A percentile compares a stretch with the other conserved stretches of the same genome.
phyloP scores from a whole-genome alignment of 2,113 vertebrate species.

The Upupa epops region DNA sequence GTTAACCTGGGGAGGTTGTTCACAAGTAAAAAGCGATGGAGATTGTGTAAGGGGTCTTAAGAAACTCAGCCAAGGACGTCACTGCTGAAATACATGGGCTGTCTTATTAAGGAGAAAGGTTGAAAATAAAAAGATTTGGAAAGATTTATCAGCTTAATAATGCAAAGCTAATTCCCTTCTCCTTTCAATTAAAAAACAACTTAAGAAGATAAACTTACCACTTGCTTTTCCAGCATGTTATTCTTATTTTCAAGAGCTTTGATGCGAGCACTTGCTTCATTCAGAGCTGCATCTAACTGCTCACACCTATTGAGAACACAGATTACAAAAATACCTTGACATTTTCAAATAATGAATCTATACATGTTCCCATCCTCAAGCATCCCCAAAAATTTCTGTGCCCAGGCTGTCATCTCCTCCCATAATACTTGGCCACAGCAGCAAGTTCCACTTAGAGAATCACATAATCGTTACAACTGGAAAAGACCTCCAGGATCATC shows the following conservation, averaged over 20 bases:
- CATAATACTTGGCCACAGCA: not conserved
- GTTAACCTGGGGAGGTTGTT: not conserved
- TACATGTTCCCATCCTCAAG: not conserved
- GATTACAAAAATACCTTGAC: not conserved
- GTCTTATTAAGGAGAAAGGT: not conserved
- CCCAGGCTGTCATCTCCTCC: not conserved
- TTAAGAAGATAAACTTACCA: constrained; percentile 74
- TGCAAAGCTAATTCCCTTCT: not conserved
- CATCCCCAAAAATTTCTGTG: accelerated
- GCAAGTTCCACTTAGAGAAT: not conserved
- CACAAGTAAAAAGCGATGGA: not conserved
- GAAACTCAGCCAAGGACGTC: not conserved
- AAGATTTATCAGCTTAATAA: not conserved
- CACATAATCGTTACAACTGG: too few relatives aligned
- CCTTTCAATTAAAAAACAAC: not conserved
- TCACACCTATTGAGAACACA: constrained; percentile 79
- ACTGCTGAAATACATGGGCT: not conserved
- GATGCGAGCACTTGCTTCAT: constrained; percentile 79
- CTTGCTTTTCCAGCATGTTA: constrained; percentile 82
- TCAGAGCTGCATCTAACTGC: constrained; percentile 83
- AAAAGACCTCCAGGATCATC: too few relatives aligned
- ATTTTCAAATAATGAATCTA: not conserved
- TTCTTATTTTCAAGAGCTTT: constrained; percentile 88
- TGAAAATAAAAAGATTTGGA: not conserved
- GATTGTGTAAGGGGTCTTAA: not conserved